Evolutionary conservation across 2,888 invertebrate genomes (phyloP).

Genomic region (Tetanocera ferruginea): DNA sequence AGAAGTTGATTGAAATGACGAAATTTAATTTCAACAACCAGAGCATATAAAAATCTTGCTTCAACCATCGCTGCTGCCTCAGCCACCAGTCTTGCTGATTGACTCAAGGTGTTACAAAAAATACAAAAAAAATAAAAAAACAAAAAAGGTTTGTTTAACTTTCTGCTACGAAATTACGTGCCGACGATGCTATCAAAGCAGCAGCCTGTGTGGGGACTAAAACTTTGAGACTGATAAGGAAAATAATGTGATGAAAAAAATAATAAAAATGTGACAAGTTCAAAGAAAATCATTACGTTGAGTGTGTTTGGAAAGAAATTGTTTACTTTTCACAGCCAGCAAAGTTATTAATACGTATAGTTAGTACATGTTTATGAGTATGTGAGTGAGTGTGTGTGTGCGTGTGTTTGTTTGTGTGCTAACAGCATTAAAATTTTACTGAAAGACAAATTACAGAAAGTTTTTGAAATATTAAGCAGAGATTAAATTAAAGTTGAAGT

Average conservation of each 20-base stretch:
- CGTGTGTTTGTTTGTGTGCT: background rate
- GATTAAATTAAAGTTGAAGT: background rate
- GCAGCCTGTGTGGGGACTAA: background rate
- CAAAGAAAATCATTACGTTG: background rate
- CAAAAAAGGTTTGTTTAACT: conserved; percentile 12
- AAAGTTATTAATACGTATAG: conserved; percentile 20
- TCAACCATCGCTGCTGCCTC: background rate
- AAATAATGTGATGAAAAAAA: background rate
- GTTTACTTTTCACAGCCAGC: conserved; percentile 25
- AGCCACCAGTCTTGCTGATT: background rate
- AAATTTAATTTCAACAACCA: conserved; percentile 34
- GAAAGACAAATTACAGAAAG: background rate
- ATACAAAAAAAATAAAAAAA: no score
- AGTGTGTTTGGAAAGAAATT: conserved; percentile 16
- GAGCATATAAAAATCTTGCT: conserved; percentile 15
- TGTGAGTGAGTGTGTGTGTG: background rate
- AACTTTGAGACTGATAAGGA: conserved; percentile 6
- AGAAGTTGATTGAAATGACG: conserved; percentile 33
- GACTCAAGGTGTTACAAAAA: background rate
- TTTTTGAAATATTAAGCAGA: background rate
- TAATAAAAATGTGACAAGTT: background rate
- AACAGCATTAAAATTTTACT: background rate
- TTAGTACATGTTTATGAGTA: background rate
- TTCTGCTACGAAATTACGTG: conserved; percentile 25
- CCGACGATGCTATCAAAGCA: conserved; percentile 27